Evolutionary conservation across 2,797 vertebrate species (phyloP).

Genomic region (Phataginus tricuspis): DNA sequence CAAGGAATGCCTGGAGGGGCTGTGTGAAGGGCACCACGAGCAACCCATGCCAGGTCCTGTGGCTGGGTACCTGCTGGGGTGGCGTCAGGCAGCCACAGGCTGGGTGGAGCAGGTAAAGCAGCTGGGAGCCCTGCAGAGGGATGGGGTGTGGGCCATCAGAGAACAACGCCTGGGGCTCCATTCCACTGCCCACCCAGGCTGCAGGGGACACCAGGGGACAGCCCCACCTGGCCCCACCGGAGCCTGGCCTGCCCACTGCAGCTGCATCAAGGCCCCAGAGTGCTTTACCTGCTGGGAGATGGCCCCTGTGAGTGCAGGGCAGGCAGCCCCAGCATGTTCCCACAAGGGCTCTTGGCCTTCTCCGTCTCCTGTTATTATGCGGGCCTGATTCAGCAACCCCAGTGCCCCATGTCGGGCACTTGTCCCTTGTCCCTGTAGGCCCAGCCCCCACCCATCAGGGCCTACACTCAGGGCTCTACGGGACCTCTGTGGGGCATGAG

Average conservation of each 20-base stretch:
- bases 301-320: no score
- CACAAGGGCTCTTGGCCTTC: background rate
- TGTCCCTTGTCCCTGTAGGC: no score
- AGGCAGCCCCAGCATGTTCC: background rate
- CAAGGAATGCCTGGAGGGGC: background rate
- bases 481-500: fast-evolving
- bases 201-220: background rate
- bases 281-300: background rate
- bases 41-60: background rate
- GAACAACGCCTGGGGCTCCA: background rate
- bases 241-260: background rate
- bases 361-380: background rate
- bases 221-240: fast-evolving
- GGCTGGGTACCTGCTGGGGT: background rate
- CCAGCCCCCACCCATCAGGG: background rate
- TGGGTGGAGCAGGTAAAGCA: background rate
- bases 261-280: background rate
- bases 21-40: background rate
- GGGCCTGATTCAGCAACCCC: background rate
- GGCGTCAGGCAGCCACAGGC: background rate
- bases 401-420: fast-evolving
- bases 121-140: background rate
- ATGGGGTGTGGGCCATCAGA: fast-evolving
- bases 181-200: background rate
- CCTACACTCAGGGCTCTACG: no score